Percentiles rank a stretch among this genome's conserved stretches.
Evolutionary conservation across 2,797 vertebrate species (phyloP).

Genomic region (Argentina silus): DNA sequence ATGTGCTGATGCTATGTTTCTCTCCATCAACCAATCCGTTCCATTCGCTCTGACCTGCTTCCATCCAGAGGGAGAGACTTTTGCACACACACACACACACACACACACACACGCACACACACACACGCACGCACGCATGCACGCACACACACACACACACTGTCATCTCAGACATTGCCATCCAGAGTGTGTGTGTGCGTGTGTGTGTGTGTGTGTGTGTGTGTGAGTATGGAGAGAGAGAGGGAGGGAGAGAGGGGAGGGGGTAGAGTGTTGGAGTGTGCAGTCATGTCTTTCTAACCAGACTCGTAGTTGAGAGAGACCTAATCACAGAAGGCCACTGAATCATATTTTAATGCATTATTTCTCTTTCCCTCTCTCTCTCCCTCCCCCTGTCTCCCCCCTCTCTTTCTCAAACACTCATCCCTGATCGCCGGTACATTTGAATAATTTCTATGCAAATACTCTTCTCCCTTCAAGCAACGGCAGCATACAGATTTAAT

Average conservation of each 20-base stretch:
- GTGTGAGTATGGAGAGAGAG: conserved; percentile 11
- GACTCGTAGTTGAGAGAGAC: too few species aligned
- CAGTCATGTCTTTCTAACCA: too few species aligned
- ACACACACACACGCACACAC: conserved; percentile 24
- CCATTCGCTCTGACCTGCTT: conserved; percentile 47
- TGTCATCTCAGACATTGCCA: conserved; percentile 27
- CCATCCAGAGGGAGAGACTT: conserved; percentile 39
- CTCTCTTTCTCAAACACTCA: too few species aligned
- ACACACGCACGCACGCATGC: too few species aligned
- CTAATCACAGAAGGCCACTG: too few species aligned
- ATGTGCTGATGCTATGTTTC: conserved; percentile 69
- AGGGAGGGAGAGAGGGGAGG: not conserved
- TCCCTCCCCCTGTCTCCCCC: too few species aligned
- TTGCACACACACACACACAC: conserved; percentile 29
- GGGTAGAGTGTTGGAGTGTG: not conserved
- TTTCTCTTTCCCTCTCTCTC: too few species aligned
- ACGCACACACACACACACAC: conserved; percentile 24
- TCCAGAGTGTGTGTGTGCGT: not conserved
- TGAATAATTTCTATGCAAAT: too few species aligned
- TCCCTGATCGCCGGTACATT: too few species aligned
- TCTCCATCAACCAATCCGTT: conserved; percentile 60
- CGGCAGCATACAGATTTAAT: too few species aligned
- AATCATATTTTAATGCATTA: too few species aligned
- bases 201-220: conserved; percentile 5
- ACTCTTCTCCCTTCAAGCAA: too few species aligned